Evolutionary conservation across 1,140 invertebrate species (phyloP), one percentile per base, ranked within the genome.

Genomic region (Grapholita molesta): DNA sequence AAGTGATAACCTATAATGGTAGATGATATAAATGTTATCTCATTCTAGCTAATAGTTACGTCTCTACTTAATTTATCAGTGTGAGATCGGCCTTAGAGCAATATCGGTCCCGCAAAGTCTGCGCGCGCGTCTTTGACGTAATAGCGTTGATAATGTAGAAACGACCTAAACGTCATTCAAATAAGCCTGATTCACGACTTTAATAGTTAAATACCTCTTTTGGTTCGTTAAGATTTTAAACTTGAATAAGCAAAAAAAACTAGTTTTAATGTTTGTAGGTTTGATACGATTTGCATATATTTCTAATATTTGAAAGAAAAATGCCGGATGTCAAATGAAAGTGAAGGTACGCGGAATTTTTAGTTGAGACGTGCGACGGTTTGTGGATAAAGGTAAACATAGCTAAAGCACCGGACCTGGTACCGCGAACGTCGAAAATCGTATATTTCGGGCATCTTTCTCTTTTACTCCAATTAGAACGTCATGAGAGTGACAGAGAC

Each of bases 61-160:
- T n/a, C n/a, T n/a, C n/a, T n/a, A n/a, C n/a, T n/a, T n/a, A n/a
- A n/a, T n/a, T n/a, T n/a, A n/a, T n/a, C n/a, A 55, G 3, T 61
- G 55, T 61, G 25, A 28, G n/a, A 12, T 30, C 6, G n/a, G 7
- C 55, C 9, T 61, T 15, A 61, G 55, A 61, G 30, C 15, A 28
- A 30, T 61, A 15, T 61, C 55, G 55, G 55, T 61, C 55, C 55
- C 55, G n/a, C 12, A 2, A 28, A 25, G 55, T 61, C 55, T 61
- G 55, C 55, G 55, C 55, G 25, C 12, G 55, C 55, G 24, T 7
- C 18, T 28, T 1, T 1, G n/a, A 61, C n/a, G 25, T 32, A 21
- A 61, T 11, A 48, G 21, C 42, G 0, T 48, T 7, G 15, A 15
- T 18, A 48, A 48, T 21, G 3, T 1, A 21, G 7, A 21, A 48